Evolutionary conservation across 2,888 invertebrate genomes (phyloP).

Genomic region (Caenorhabditis uteleia): DNA sequence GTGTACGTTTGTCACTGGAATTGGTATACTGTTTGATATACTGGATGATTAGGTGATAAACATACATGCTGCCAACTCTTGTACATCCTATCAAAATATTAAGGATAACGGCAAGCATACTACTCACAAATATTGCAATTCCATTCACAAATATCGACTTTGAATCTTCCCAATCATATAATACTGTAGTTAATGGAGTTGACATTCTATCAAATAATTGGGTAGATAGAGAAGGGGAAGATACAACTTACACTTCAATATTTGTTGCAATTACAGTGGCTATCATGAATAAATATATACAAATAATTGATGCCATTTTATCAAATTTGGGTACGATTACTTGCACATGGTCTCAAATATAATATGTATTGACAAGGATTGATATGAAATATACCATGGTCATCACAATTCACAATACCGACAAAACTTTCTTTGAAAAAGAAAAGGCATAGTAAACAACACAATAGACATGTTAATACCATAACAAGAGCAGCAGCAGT

Average conservation of each 20-base stretch:
- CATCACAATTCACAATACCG: constrained; percentile 42
- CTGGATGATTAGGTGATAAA: too few species aligned
- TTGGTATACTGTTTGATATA: too few species aligned
- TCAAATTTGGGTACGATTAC: constrained; percentile 32
- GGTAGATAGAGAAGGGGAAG: too few species aligned
- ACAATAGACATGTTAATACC: constrained; percentile 21
- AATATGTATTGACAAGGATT: too few species aligned
- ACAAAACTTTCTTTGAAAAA: constrained; percentile 49
- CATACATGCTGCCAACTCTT: constrained; percentile 37
- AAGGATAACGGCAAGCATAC: constrained; percentile 31
- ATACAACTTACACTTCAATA: constrained; percentile 37
- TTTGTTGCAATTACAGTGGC: constrained; percentile 25
- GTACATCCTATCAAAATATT: constrained; percentile 39
- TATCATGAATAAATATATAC: constrained; percentile 37
- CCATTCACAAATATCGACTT: constrained; percentile 44
- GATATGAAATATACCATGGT: too few species aligned
- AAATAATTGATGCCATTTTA: constrained; percentile 15
- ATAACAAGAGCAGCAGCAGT: constrained; percentile 44
- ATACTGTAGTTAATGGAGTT: constrained; percentile 38
- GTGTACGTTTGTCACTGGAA: constrained; percentile 42
- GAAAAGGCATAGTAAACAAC: constrained; percentile 26
- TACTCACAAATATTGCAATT: constrained; percentile 28
- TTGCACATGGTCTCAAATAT: constrained; percentile 10
- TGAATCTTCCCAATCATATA: constrained; percentile 45
- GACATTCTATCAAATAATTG: constrained; percentile 40